Evolutionary conservation across 2,113 vertebrate species (phyloP).

Genomic region (Suricata suricatta): DNA sequence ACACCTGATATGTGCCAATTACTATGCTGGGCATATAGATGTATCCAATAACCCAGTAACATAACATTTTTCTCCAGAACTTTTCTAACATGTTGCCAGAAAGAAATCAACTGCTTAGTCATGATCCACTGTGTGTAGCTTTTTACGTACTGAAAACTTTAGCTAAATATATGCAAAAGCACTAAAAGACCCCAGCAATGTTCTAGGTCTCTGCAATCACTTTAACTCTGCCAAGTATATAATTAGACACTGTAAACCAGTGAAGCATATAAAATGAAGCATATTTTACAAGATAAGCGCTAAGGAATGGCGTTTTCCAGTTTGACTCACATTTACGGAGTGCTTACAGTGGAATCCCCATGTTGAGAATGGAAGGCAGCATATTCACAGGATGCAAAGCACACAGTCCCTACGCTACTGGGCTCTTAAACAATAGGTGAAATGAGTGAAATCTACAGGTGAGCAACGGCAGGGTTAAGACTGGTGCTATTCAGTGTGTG

Average conservation of each 20-base stretch:
- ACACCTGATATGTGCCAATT: not conserved
- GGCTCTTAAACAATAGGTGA: not conserved
- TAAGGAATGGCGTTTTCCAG: not conserved
- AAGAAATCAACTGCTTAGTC: constrained; percentile 31
- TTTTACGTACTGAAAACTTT: constrained; percentile 35
- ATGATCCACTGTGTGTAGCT: not conserved
- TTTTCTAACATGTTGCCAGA: constrained; percentile 20
- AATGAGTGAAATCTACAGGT: not conserved
- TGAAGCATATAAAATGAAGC: not conserved
- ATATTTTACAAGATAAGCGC: constrained; percentile 7
- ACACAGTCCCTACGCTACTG: not conserved
- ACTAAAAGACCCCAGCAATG: not conserved
- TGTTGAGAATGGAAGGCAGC: not conserved
- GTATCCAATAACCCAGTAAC: not conserved
- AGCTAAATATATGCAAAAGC: constrained; percentile 31
- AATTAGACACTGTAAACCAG: not conserved
- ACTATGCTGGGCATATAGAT: not conserved
- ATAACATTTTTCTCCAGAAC: not conserved
- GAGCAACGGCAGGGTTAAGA: not conserved
- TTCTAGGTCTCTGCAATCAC: not conserved
- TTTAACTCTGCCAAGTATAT: constrained; percentile 12
- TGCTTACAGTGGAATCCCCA: not conserved
- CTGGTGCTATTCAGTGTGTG: not conserved
- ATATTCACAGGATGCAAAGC: not conserved
- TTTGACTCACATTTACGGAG: not conserved